Percentiles rank a stretch among this genome's conserved stretches.
Conservation (phyloP, 1,140 invertebrate genomes). For the Cylas formicarius region DNA sequence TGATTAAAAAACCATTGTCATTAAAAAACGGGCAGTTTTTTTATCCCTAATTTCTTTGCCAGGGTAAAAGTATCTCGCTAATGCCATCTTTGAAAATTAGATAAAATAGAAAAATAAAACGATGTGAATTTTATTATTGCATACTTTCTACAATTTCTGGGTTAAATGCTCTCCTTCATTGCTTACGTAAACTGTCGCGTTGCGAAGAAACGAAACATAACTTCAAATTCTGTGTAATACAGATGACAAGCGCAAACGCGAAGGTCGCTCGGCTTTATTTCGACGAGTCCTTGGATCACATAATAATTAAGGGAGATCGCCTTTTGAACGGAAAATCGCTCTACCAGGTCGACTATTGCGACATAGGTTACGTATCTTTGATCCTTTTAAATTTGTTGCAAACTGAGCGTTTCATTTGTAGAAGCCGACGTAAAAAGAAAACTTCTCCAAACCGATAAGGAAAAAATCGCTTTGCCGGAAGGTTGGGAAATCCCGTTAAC, state of each 20-base stretch:
- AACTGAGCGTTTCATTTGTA: conserved; percentile 7
- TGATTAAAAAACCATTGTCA: no score
- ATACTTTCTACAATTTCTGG: no score
- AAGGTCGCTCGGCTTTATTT: conserved; percentile 19
- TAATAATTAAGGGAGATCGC: conserved; percentile 15
- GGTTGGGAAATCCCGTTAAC: conserved; percentile 24
- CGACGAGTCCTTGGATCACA: conserved; percentile 16
- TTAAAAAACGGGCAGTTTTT: no score
- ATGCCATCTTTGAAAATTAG: no score
- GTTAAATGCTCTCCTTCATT: no score
- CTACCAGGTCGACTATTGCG: conserved; percentile 30
- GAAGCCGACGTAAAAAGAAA: conserved; percentile 21
- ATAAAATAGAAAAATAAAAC: no score
- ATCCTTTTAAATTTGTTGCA: neutral
- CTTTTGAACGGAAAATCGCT: conserved; percentile 22
- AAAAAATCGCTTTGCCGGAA: conserved; percentile 20
- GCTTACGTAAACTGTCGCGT: no score
- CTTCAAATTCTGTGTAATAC: no score
- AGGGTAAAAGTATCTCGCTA: no score
- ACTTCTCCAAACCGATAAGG: conserved; percentile 9
- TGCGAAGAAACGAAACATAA: no score
- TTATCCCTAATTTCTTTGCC: no score
- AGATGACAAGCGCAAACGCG: conserved; percentile 22
- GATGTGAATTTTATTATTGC: no score
- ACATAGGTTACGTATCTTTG: conserved; percentile 16